These are phyloP conservation scores for Leucophenga maculata DNA, from an alignment of 2,888 invertebrate species.

Conservation along the genomic window DNA sequence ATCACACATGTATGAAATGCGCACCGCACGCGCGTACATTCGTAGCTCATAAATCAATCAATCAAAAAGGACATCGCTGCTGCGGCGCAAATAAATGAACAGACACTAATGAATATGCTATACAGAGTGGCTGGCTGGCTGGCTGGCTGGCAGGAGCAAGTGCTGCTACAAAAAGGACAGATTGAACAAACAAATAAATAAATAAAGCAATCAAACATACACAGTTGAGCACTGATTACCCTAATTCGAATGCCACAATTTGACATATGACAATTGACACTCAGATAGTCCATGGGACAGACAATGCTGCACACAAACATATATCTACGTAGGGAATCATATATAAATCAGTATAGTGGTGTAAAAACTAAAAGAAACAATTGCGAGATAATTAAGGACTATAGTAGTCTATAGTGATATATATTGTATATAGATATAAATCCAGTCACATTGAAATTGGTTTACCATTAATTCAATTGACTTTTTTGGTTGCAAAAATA, in stretches of 20 bases:
- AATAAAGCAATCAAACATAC: constrained; percentile 50
- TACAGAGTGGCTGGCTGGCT: too few relatives aligned
- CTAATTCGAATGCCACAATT: constrained; percentile 51
- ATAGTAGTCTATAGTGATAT: too few relatives aligned
- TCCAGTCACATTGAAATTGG: too few relatives aligned
- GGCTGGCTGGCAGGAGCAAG: too few relatives aligned
- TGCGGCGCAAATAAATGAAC: constrained; percentile 16
- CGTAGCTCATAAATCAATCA: constrained; percentile 22
- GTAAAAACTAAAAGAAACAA: too few relatives aligned
- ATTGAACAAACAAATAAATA: constrained; percentile 27
- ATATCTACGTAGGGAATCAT: neutral
- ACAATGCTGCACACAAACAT: constrained; percentile 18
- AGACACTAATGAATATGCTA: constrained; percentile 7
- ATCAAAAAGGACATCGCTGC: constrained; percentile 14
- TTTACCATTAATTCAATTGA: too few relatives aligned
- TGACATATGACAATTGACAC: constrained; percentile 52
- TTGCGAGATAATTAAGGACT: neutral
- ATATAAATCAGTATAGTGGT: neutral
- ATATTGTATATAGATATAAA: too few relatives aligned
- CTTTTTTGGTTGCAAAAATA: too few relatives aligned
- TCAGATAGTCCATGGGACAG: constrained; percentile 38
- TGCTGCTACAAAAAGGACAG: constrained; percentile 14
- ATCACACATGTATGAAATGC: too few relatives aligned
- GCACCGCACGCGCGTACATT: too few relatives aligned
- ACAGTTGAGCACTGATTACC: constrained; percentile 48